Evolutionary conservation across 2,888 invertebrate genomes (phyloP), one percentile per base, ranked within the genome.

Genomic region (Drosophila lacicola): DNA sequence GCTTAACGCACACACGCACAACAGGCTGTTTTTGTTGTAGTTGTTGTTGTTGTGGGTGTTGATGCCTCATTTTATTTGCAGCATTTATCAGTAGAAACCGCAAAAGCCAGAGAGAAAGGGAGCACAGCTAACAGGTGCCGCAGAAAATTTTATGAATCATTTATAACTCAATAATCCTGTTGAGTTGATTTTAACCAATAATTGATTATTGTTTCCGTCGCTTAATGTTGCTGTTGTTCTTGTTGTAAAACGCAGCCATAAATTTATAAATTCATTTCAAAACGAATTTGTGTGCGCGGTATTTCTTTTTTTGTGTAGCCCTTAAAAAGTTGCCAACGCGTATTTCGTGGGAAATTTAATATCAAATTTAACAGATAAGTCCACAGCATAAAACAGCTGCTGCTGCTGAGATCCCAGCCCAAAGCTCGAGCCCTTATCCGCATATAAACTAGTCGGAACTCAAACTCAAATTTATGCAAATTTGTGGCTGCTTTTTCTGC

Each of bases 161-260:
- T 83, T 84, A 84, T 84, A 84, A 80, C 85, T 80, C 83, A 83
- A 84, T 84, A 84, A 84, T 84, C 85, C 83, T 63, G 83, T 83
- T 85, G 83, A 84, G 83, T 84, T 84, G 83, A 84, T 84, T 84
- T 84, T 75, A 81, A 84, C 83, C 83, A 85, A 84, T 84, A 84
- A 84, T 84, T 84, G 83, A 84, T 85, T 84, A 83, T 85, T 85
- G 70, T 78, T 82, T 82, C 83, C 80, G 79, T 33, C 65, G 42
- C 39, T 37, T 44, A 29, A 14, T 36, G 34, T 39, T 47, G 29
- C 39, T 4, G 2, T 25, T 42, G 6, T 37, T 49, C 33, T 17
- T 53, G 50, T 11, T 74, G 62, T 67, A 63, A 77, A 82, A 79
- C 57, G 64, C 67, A 60, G 49, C 41, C 53, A 65, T 73, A 70